Base-by-base conservation (phyloP, 1,140 invertebrate genomes). In the Dermatophagoides farinae region DNA sequence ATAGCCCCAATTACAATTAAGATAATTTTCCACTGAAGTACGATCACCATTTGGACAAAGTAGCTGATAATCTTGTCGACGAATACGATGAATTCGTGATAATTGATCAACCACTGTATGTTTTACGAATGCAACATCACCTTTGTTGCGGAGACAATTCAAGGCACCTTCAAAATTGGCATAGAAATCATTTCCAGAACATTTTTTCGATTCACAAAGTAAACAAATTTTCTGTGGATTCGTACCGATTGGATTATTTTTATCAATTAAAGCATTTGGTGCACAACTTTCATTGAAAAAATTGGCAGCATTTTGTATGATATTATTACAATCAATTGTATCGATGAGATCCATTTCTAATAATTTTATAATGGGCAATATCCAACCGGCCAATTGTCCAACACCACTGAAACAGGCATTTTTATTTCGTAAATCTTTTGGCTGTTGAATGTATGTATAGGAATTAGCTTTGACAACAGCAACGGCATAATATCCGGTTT, bases 221-320 rank as follows among this genome's bases (percentile, higher is more conserved):
- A 82, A 75, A 72, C 92, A 97, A 6, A 96, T 75, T 60, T 78
- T 76, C 62, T 83, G 77, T 14, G 82, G 83, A 72, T 86, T 86
- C 67, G 85, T 83, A 62, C 84, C 90, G 68, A 92, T 84, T 31
- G 90, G 90, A 78, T 97, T 97, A 68, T 92, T 89, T 72, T 88
- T 85, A 68, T 91, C 83, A 39, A 83, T 80, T 14, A 97, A 72
- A 1, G 88, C 86, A 71, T 93, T 92, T 0, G 90, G 85, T 20
- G 91, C 87, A 75, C 92, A 97, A 53, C 89, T 91, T 52, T 80
- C 78, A 6, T 85, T 83, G 71, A 97, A 97, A 70, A 81, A 96
- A 62, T 83, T 79, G 11, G 85, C 85, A 0, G 88, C 84, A 5
- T 87, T 86, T 72, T 96, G 92, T 0, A 97, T 86, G 70, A 95